Evolutionary conservation across 1,140 invertebrate genomes (phyloP).

Genomic region (Calosoma granatense): DNA sequence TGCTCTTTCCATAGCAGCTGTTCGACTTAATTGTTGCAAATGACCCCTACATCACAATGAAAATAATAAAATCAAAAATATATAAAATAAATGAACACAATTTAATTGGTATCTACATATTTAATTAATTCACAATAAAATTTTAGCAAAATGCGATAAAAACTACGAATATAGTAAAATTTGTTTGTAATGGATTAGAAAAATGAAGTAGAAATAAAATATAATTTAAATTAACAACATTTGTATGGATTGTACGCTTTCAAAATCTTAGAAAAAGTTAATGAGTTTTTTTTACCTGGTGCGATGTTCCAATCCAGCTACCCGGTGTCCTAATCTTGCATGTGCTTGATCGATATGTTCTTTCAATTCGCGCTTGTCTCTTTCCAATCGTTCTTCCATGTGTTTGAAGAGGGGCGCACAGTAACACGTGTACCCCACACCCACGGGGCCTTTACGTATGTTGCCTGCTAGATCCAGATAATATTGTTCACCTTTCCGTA

Average conservation of each 20-base stretch:
- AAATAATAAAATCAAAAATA: not conserved
- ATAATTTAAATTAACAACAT: too few relatives aligned
- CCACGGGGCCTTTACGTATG: conserved; percentile 87
- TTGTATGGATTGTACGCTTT: too few relatives aligned
- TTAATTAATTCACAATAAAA: too few relatives aligned
- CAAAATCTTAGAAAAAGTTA: too few relatives aligned
- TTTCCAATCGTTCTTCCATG: conserved; percentile 75
- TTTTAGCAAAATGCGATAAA: too few relatives aligned
- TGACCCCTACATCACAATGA: conserved; percentile 41
- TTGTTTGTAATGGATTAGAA: too few relatives aligned
- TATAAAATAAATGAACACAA: not conserved
- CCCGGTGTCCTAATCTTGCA: conserved; percentile 67
- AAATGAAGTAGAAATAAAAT: too few relatives aligned
- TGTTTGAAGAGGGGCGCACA: conserved; percentile 74
- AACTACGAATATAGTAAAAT: too few relatives aligned
- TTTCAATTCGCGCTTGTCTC: conserved; percentile 76
- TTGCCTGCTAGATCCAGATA: conserved; percentile 93
- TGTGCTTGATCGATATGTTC: conserved; percentile 73
- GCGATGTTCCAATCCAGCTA: conserved; percentile 67
- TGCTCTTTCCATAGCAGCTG: conserved; percentile 50
- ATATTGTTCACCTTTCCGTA: conserved; percentile 85
- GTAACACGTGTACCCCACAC: conserved; percentile 70
- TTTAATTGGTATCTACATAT: too few relatives aligned
- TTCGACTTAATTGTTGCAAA: conserved; percentile 58
- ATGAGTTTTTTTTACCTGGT: conserved; percentile 32